Evolutionary conservation across 1,140 invertebrate species (phyloP), one percentile per base, ranked within the genome.

Genomic region (Liolophura sinensis): DNA sequence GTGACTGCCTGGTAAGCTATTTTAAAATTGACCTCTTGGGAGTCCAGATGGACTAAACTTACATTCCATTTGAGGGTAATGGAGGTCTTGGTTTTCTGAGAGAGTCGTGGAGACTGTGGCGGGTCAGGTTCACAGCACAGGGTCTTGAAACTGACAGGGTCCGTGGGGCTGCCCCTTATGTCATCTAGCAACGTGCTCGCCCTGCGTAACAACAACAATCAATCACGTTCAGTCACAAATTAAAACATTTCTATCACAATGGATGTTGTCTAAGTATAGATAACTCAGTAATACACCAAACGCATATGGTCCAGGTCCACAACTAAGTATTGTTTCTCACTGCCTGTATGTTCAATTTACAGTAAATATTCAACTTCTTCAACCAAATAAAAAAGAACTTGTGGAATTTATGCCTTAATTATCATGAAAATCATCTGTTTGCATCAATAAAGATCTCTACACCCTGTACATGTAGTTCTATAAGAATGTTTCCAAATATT

Each of bases 21-120:
- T 57, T 31, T 57, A 15, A 57, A 0, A 15, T 14, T 24, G 55
- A 27, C 55, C 25, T 14, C 40, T 12, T n/a, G n/a, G n/a, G n/a
- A n/a, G n/a, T n/a, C n/a, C n/a, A 11, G 51, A 47, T 11, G 20
- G 22, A 64, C 57, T 14, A 48, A 49, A 82, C 82, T 82, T 78
- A 83, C 80, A 76, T 79, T 83, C 85, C 85, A 87, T 60, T 84
- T 85, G 15, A 87, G 74, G 4, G 71, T 71, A 1, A 87, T 69
- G 7, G 75, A 78, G 62, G 82, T 87, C 71, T 85, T 87, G 57
- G 81, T 84, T 67, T 82, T 82, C 25, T 70, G 69, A 52, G 72
- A 70, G 27, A 87, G 72, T 73, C 86, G 86, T 18, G 86, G 85
- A 56, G 79, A 72, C 62, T 74, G 75, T 9, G 87, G 86, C 6